Evolutionary conservation across 1,140 invertebrate genomes (phyloP).

Genomic region (Panulirus ornatus): DNA sequence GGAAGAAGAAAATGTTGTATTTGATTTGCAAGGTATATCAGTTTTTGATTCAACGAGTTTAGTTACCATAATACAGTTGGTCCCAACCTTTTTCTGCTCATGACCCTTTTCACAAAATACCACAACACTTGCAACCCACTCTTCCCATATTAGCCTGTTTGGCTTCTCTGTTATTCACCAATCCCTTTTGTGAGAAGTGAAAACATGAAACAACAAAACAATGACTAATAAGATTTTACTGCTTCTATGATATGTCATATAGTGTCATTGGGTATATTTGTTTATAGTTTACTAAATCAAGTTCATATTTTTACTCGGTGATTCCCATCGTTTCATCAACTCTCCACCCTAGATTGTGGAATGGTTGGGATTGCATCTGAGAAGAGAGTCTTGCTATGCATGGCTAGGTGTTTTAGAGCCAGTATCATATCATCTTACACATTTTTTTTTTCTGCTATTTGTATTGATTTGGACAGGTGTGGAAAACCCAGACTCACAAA

Average conservation of each 20-base stretch:
- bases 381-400: slow-evolving; percentile 13
- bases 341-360: neutral
- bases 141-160: neutral
- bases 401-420: slow-evolving; percentile 9
- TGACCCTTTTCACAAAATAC: neutral
- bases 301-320: too few species aligned
- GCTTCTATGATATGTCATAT: too few species aligned
- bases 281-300: too few species aligned
- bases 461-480: slow-evolving; percentile 26
- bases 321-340: too few species aligned
- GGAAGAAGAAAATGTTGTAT: too few species aligned
- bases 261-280: too few species aligned
- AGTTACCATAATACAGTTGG: too few species aligned
- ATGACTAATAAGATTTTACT: neutral
- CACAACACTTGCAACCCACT: neutral
- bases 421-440: neutral
- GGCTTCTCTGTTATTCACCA: neutral
- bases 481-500: slow-evolving; percentile 19
- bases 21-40: too few species aligned
- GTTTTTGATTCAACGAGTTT: too few species aligned
- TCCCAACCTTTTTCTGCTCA: neutral
- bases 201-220: too few species aligned
- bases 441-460: slow-evolving; percentile 16
- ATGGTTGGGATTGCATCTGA: slow-evolving; percentile 44
- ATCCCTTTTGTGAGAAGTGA: too few species aligned